Base-by-base conservation (phyloP, 2,888 invertebrate genomes). In the Halocaridina rubra region DNA sequence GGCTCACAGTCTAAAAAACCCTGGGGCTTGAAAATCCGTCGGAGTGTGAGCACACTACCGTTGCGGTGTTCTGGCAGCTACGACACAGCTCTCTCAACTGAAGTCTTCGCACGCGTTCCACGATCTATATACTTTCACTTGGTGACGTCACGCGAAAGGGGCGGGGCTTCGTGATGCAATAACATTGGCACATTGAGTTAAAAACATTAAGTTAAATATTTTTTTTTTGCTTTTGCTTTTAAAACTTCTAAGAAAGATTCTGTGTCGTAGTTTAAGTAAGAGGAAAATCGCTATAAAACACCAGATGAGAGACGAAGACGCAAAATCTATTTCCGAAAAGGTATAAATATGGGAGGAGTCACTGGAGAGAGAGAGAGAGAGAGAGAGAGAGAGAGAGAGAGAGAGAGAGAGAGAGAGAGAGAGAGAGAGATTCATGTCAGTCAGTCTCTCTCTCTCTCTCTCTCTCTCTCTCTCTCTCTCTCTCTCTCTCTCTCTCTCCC, bases 1-100 rank as follows among this genome's bases (percentile, higher is more conserved):
- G n/a, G n/a, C n/a, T 59, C 75, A 64, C 32, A 86, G 81, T 81
- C 81, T 81, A 86, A 77, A 86, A 86, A 86, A 86, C 86, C 86
- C 86, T 82, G 78, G 24, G 27, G 59, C 10, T 53, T 64, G 29
- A 53, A 46, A 46, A 24, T 30, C n/a, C 69, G 69, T 61, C 74
- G 32, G 78, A 59, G 81, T 59, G 75, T 67, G 46, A 59, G 64
- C 57, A 67, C 81, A 76, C 80, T 80, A 76, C 69, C 76, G 59
- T 22, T 24, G 33, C 46, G 77, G 78, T 57, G 80, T 39, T 64
- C 57, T 39, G 72, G 71, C 74, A 57, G 72, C 81, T 71, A 64
- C 67, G 72, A 77, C 81, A 77, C 81, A 64, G 64, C 78, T 81
- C 81, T 81, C 81, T 86, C 74, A 72, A 81, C 86, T 86, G 86